Conservation (phyloP, 2,888 invertebrate species). For the Spisula subtruncata region DNA sequence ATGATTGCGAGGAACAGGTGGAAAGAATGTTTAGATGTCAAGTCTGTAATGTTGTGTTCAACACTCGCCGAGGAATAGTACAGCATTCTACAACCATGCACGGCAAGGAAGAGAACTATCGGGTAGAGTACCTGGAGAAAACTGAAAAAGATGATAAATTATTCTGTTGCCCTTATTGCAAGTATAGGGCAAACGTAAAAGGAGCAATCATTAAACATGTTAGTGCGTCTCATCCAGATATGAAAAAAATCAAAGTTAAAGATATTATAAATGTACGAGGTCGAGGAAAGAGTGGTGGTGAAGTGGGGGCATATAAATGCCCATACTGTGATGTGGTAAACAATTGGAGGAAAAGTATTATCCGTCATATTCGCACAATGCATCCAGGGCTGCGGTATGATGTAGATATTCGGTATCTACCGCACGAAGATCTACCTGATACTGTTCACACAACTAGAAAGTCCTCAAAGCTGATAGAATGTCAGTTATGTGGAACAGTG, state of each 20-base stretch:
- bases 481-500: slow-evolving; percentile 35
- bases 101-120: slow-evolving; percentile 18
- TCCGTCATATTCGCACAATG: slow-evolving; percentile 46
- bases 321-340: slow-evolving; percentile 52
- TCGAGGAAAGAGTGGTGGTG: not conserved
- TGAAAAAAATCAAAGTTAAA: slow-evolving; percentile 8
- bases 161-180: slow-evolving; percentile 51
- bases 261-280: slow-evolving; percentile 19
- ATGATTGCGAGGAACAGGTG: not conserved
- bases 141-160: not conserved
- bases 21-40: not conserved
- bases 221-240: slow-evolving; percentile 28
- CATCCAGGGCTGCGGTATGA: slow-evolving; percentile 42
- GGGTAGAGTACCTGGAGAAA: not conserved
- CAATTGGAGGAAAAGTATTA: slow-evolving; percentile 60
- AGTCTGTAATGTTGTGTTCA: slow-evolving; percentile 25
- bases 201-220: slow-evolving; percentile 46
- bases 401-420: slow-evolving; percentile 30
- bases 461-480: slow-evolving; percentile 30
- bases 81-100: slow-evolving; percentile 22
- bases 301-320: slow-evolving; percentile 32
- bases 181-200: slow-evolving; percentile 35
- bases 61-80: not conserved
- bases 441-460: slow-evolving; percentile 5
- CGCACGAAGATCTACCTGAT: not conserved